Evolutionary conservation across 2,888 invertebrate species (phyloP), one percentile per base, ranked within the genome.

Genomic region (Pheosia tremula): DNA sequence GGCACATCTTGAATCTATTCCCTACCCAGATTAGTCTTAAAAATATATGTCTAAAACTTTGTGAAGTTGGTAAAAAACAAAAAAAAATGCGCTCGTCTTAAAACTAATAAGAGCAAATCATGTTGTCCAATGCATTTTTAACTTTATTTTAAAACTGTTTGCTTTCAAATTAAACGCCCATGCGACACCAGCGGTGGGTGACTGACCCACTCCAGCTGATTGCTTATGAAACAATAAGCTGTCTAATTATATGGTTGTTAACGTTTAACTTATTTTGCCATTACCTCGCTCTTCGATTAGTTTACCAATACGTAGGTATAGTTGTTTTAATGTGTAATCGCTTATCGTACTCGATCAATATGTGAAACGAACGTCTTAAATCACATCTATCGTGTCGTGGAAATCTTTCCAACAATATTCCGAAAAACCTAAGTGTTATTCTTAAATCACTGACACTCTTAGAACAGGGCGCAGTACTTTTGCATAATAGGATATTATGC

Each of bases 131-230:
- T 50, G 8, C 50, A 50, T 10, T 57, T 49, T 56, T 56, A 43
- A 41, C 60, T 70, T 66, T 67, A 67, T 70, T 75, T 71, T 68
- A 66, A 68, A 68, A 69, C 67, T 57, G 64, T 66, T 68, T 66
- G 49, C 66, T 69, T 63, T 68, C 58, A 67, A 72, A 79, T 67
- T 63, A 64, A 71, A 68, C 80, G 64, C 78, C 72, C 69, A 74
- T 74, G 67, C 64, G 58, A 53, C 61, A 71, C 56, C 70, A 58
- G 47, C 63, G 59, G 74, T 78, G 74, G 75, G 81, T 80, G 75
- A 82, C 63, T 80, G 82, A 81, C 80, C 79, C 71, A 71, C 70
- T 72, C 66, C 77, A 71, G 66, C 68, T 72, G 67, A 72, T 74
- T 69, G 70, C 62, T 70, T 65, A 57, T 68, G 59, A 60, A 71